phyloP scores from a whole-genome alignment of 1,140 invertebrate genomes.

The Ditylenchus dipsaci region DNA sequence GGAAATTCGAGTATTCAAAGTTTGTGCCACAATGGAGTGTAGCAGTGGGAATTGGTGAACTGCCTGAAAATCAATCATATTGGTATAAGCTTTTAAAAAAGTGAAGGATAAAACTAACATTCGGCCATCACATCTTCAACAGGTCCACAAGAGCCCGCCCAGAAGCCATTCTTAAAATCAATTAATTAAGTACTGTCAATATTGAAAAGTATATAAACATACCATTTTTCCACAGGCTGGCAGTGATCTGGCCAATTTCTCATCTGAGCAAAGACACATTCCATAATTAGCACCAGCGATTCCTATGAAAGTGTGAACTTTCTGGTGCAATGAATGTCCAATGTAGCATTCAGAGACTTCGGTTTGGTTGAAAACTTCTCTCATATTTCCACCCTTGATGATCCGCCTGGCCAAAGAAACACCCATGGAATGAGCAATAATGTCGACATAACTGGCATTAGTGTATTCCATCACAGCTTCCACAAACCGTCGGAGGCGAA shows the following conservation, averaged over 20 bases:
- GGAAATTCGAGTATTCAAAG: background rate
- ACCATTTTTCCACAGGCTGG: conserved; percentile 18
- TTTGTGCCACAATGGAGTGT: background rate
- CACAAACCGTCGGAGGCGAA: conserved; percentile 38
- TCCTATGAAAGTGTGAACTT: conserved; percentile 24
- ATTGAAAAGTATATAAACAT: conserved; percentile 4
- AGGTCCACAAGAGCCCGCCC: background rate
- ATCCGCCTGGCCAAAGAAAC: conserved; percentile 43
- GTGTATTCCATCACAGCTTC: conserved; percentile 47
- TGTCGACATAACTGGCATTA: conserved; percentile 29
- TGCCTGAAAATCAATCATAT: no score
- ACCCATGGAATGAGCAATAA: conserved; percentile 50
- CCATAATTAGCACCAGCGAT: conserved; percentile 33
- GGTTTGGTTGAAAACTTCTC: background rate
- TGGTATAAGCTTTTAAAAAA: no score
- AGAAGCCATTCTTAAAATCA: background rate
- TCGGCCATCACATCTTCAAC: background rate
- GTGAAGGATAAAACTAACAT: background rate
- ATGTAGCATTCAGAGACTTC: conserved; percentile 8
- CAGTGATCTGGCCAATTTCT: background rate
- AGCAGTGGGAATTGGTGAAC: background rate
- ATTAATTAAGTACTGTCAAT: background rate
- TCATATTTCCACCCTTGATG: conserved; percentile 41
- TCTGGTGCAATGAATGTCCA: conserved; percentile 11
- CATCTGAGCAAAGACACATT: conserved; percentile 18